These are phyloP conservation scores for Accipiter virgatus DNA, from an alignment of 2,113 vertebrate species.

Conservation along the genomic window DNA sequence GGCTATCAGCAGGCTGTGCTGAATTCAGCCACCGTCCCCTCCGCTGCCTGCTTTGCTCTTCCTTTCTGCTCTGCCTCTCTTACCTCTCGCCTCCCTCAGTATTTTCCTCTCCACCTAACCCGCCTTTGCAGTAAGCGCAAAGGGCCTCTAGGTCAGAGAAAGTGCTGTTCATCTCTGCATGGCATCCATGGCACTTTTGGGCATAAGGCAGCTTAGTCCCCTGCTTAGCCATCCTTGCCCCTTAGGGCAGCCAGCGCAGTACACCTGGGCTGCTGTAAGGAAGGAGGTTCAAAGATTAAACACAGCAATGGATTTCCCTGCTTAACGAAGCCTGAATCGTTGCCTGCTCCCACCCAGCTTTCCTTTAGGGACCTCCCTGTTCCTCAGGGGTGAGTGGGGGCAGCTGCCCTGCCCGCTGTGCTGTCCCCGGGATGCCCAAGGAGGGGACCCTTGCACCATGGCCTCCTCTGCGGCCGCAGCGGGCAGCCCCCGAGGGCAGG, in stretches of 20 bases:
- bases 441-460: background rate
- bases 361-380: background rate
- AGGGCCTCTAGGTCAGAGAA: background rate
- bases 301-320: background rate
- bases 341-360: background rate
- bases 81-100: background rate
- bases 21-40: background rate
- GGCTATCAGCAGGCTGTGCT: background rate
- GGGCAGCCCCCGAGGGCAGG: background rate
- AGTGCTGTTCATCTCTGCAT: background rate
- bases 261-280: background rate
- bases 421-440: background rate
- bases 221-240: background rate
- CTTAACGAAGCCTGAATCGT: background rate
- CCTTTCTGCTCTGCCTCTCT: background rate
- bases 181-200: background rate
- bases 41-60: background rate
- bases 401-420: background rate
- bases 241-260: background rate
- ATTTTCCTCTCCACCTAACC: background rate
- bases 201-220: background rate
- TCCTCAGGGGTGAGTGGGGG: accelerated
- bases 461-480: background rate
- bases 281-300: background rate
- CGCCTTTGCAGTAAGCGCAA: background rate